phyloP scores from a whole-genome alignment of 2,113 vertebrate species.

The Tetrax tetrax region DNA sequence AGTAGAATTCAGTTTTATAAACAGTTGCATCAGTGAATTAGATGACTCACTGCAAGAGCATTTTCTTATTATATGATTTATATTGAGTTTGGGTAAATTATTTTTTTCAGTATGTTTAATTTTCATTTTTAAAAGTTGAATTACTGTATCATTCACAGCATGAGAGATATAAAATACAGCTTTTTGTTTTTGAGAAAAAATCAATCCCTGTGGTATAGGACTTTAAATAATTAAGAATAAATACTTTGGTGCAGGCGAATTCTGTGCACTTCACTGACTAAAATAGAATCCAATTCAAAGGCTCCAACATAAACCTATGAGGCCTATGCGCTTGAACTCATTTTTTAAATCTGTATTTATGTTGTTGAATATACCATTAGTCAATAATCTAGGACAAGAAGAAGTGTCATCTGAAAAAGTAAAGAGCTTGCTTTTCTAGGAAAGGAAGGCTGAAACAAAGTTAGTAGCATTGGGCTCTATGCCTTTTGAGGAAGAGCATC shows the following conservation, averaged over 20 bases:
- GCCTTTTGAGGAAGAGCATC: neutral
- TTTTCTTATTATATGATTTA: neutral
- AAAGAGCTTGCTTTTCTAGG: neutral
- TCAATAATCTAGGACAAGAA: neutral
- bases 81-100: neutral
- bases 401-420: neutral
- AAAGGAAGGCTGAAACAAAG: neutral
- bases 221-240: neutral
- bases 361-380: neutral
- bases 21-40: neutral
- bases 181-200: neutral
- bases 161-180: neutral
- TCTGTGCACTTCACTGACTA: neutral
- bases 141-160: neutral
- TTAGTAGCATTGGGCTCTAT: neutral
- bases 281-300: neutral
- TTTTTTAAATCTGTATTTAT: neutral
- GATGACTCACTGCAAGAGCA: neutral
- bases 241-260: neutral
- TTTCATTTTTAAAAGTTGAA: neutral
- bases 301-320: neutral
- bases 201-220: neutral
- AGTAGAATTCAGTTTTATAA: neutral
- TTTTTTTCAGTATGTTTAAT: neutral
- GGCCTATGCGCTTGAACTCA: neutral